phyloP scores from a whole-genome alignment of 2,797 vertebrate genomes.

The Salmo trutta region DNA sequence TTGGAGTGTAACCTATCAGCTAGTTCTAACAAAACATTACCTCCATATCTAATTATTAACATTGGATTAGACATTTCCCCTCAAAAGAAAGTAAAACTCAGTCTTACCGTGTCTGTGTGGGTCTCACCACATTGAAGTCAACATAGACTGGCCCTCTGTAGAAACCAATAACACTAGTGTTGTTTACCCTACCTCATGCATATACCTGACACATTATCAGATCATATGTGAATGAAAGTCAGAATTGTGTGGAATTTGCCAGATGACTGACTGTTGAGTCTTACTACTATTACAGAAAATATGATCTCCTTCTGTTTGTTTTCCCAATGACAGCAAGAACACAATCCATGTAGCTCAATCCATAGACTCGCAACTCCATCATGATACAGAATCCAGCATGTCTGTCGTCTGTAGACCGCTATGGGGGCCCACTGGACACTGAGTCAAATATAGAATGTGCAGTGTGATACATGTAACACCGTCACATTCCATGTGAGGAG shows the following conservation, averaged over 20 bases:
- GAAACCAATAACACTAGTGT: neutral
- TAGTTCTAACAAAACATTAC: neutral
- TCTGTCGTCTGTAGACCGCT: neutral
- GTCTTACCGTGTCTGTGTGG: neutral
- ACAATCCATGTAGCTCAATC: neutral
- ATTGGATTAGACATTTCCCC: neutral
- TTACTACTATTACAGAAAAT: neutral
- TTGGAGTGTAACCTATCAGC: neutral
- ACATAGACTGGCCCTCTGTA: neutral
- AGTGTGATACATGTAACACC: neutral
- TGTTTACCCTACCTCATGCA: neutral
- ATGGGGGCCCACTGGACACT: too few relatives aligned
- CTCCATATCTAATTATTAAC: too few relatives aligned
- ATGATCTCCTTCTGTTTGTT: neutral
- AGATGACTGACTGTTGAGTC: neutral
- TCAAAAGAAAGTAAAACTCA: neutral
- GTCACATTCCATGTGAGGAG: neutral
- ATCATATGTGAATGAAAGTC: neutral
- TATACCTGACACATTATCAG: neutral
- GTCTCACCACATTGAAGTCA: too few relatives aligned
- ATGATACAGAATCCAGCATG: neutral
- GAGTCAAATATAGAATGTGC: neutral
- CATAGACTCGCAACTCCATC: neutral
- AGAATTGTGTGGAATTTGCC: neutral
- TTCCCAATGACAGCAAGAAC: neutral